A percentile compares a stretch with the other conserved stretches of the same genome.
Conservation (phyloP, 2,797 vertebrate species). For the Lepus townsendii region DNA sequence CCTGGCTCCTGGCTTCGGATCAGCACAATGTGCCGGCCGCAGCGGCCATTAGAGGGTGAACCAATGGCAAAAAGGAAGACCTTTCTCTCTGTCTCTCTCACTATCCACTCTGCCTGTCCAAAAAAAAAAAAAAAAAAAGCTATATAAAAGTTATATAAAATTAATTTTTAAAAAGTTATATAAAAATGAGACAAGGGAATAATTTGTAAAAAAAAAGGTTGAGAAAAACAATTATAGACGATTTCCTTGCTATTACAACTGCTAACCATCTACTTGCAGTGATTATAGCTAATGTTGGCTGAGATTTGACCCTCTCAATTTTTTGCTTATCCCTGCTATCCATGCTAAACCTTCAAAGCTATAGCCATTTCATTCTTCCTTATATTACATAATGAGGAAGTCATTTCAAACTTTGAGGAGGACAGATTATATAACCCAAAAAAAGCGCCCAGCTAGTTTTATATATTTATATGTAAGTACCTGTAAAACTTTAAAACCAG, state of each 20-base stretch:
- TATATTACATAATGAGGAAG: background rate
- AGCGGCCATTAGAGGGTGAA: no score
- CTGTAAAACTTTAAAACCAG: background rate
- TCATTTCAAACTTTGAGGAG: background rate
- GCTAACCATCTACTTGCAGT: background rate
- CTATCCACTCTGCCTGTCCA: no score
- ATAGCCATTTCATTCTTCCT: background rate
- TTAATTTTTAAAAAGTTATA: background rate
- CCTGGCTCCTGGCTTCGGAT: no score
- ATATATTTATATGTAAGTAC: background rate
- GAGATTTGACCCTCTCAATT: background rate
- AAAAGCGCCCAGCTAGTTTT: background rate
- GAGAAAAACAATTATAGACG: background rate
- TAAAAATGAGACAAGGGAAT: background rate
- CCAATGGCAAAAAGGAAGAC: no score
- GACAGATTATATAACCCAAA: background rate
- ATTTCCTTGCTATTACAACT: background rate
- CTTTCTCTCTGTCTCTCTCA: no score
- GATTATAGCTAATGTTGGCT: background rate
- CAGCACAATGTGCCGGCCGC: no score
- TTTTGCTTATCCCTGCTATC: background rate
- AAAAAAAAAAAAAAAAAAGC: no score
- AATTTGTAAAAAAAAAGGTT: background rate
- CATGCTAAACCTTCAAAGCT: background rate
- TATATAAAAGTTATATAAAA: background rate